phyloP scores from a whole-genome alignment of 2,113 vertebrate genomes.

The Stigmatopora nigra region DNA sequence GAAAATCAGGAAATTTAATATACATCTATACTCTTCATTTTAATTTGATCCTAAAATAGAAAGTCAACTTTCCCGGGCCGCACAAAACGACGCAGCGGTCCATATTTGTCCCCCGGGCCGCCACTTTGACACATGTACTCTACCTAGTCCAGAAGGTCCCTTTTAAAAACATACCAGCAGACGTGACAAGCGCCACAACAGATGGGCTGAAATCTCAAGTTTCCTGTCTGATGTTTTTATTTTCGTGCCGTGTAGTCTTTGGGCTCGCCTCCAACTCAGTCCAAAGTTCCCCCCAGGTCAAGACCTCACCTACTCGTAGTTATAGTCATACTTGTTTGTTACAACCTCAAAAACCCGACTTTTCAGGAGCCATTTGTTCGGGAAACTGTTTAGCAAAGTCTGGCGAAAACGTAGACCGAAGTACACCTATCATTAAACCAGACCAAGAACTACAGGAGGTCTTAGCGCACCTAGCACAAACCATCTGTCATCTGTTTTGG shows the following conservation, averaged over 20 bases:
- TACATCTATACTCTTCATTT: too few relatives aligned
- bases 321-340: too few relatives aligned
- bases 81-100: too few relatives aligned
- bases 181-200: constrained; percentile 40
- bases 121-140: too few relatives aligned
- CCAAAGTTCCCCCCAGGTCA: constrained; percentile 44
- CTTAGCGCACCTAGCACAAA: constrained; percentile 16
- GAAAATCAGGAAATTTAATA: too few relatives aligned
- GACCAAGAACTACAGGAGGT: constrained; percentile 53
- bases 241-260: constrained; percentile 51
- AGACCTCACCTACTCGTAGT: constrained; percentile 39
- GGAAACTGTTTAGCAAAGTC: background rate
- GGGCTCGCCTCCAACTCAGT: constrained; percentile 34
- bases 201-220: constrained; percentile 55
- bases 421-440: constrained; percentile 47
- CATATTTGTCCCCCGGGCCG: too few relatives aligned
- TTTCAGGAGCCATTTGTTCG: too few relatives aligned
- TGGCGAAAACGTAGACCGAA: constrained; percentile 17
- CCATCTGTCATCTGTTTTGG: constrained; percentile 67
- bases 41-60: too few relatives aligned
- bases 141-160: background rate
- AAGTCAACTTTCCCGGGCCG: too few relatives aligned
- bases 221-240: constrained; percentile 44
- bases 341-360: background rate
- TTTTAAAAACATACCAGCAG: background rate